Conservation (phyloP, 2,113 vertebrate species). For the Callaeas wilsoni region DNA sequence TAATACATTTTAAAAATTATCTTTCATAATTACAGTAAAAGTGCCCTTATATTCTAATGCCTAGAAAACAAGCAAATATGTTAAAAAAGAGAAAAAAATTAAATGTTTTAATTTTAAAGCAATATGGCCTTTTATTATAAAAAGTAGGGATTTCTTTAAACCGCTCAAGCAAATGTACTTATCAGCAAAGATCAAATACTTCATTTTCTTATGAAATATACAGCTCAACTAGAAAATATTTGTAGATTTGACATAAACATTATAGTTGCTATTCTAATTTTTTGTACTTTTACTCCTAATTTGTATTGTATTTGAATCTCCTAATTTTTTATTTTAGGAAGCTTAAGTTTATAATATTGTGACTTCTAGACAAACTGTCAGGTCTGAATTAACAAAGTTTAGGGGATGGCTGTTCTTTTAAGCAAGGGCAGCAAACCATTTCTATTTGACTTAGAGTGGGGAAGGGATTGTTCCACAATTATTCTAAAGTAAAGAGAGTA, state of each 20-base stretch:
- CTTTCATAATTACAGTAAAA: constrained; percentile 63
- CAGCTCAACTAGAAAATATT: not conserved
- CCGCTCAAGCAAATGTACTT: not conserved
- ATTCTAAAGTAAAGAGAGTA: not conserved
- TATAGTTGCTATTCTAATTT: not conserved
- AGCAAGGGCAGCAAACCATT: not conserved
- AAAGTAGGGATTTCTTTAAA: not conserved
- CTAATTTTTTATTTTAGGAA: not conserved
- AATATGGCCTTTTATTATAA: not conserved
- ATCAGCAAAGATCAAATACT: not conserved
- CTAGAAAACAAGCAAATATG: constrained; percentile 20
- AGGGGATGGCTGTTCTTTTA: not conserved
- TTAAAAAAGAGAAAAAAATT: not conserved
- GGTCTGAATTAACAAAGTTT: not conserved
- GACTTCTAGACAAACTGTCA: not conserved
- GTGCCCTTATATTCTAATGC: constrained; percentile 24
- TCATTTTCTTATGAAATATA: not conserved
- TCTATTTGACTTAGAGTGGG: not conserved
- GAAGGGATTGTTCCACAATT: not conserved
- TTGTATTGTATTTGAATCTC: not conserved
- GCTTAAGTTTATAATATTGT: not conserved
- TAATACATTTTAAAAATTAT: constrained; percentile 58
- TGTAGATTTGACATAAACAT: not conserved
- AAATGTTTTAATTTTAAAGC: constrained; percentile 10
- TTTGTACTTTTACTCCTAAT: not conserved